Base-by-base conservation (phyloP, 30 jellyfish, hydroid and myxozoan species). In the Hydra vulgaris region DNA sequence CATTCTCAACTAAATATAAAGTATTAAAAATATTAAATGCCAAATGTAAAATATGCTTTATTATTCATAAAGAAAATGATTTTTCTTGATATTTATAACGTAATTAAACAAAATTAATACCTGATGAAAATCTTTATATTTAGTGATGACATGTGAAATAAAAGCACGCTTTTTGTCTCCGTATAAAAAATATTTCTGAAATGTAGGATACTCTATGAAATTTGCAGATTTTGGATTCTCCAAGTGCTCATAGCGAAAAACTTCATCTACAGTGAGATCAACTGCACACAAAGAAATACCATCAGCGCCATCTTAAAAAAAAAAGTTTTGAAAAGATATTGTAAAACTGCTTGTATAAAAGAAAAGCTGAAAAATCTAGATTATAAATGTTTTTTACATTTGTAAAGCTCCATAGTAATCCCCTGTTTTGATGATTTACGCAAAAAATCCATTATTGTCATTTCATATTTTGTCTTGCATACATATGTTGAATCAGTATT, bases 71-170 rank as follows among this genome's bases (percentile, higher is more conserved):
- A 12, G 12, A 12, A 5, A 3, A 12, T 12, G 8, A 40, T 40
- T 40, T 12, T 5, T 40, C 12, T 12, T 40, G 12, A 12, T 3
- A 40, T 12, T 3, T 40, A 40, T 3, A 40, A 40, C 61, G 12
- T 12, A 40, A 40, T 40, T 40, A 40, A 40, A 40, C 8, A 5
- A 40, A 40, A 40, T 40, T 40, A 3, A 54, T 79, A 79, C 86
- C 83, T 79, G 86, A 25, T 27, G 56, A 25, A 79, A 79, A 20
- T 79, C 86, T 21, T 81, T 70, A 18, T 61, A 21, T 25, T 79
- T 79, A 21, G 86, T 79, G 23, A 79, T 66, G 18, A 66, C 79
- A 79, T 79, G 86, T 16, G 68, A 53, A 8, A 79, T 27, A 52
- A 21, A 79, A 21, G 83, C 86, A 18, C 56, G 71, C 24, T 79